Evolutionary conservation across 2,888 invertebrate species (phyloP).

Genomic region (Matsumyia berberina): DNA sequence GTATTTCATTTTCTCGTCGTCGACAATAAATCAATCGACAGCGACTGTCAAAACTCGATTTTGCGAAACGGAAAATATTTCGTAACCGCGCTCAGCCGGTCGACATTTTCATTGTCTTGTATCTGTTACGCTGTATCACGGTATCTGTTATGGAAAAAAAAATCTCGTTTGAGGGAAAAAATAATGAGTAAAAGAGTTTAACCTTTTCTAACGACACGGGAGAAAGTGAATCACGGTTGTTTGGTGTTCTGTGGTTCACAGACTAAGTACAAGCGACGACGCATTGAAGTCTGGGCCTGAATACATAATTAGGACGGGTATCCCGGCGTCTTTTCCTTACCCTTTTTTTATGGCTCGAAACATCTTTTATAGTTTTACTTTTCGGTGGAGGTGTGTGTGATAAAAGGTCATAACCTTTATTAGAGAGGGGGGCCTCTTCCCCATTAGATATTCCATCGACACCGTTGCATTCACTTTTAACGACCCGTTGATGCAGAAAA

Average conservation of each 20-base stretch:
- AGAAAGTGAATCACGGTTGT: constrained; percentile 60
- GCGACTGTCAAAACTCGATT: constrained; percentile 44
- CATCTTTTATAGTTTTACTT: not conserved
- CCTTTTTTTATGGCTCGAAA: constrained; percentile 15
- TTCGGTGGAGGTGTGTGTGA: constrained; percentile 1
- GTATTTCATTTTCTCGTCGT: constrained; percentile 27
- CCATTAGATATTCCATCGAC: constrained; percentile 24
- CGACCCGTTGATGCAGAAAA: constrained; percentile 31
- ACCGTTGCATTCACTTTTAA: constrained; percentile 33
- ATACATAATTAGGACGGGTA: constrained; percentile 58
- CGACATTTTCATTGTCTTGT: constrained; percentile 25
- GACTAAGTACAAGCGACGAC: constrained; percentile 25
- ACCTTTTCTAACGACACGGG: constrained; percentile 64
- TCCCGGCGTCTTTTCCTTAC: constrained; percentile 15
- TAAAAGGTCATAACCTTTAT: constrained; percentile 53
- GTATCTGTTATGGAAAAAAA: constrained; percentile 9
- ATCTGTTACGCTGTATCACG: not conserved
- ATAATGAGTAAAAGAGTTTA: constrained; percentile 57
- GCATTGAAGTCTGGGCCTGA: constrained; percentile 54
- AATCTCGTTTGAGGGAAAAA: constrained; percentile 33
- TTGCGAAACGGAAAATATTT: constrained; percentile 54
- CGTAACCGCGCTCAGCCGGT: constrained; percentile 33
- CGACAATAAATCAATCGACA: constrained; percentile 38
- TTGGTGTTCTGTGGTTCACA: constrained; percentile 10
- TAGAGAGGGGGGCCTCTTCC: too few relatives aligned